These are phyloP conservation scores for Rhadinocentrus ornatus DNA, from an alignment of 2,797 vertebrate species.

Conservation along the genomic window DNA sequence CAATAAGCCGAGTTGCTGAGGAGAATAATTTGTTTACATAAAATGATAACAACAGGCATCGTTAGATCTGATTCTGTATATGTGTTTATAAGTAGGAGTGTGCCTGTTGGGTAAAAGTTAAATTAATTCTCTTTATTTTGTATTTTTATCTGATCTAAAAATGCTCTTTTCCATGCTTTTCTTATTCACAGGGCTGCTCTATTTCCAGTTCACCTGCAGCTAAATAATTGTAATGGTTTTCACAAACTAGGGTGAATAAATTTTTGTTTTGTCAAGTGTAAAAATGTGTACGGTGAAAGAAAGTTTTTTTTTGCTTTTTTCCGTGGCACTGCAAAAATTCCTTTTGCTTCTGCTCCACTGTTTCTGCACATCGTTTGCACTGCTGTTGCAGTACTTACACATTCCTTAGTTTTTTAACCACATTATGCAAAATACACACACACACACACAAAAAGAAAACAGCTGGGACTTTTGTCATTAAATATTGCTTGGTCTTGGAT, in stretches of 20 bases:
- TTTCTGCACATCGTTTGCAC: conserved; percentile 70
- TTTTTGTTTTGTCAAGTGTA: conserved; percentile 48
- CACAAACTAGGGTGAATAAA: conserved; percentile 42
- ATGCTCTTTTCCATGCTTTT: conserved; percentile 44
- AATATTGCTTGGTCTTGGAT: conserved; percentile 62
- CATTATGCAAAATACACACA: conserved; percentile 43
- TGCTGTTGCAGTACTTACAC: conserved; percentile 67
- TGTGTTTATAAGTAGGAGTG: conserved; percentile 68
- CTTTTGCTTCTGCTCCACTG: conserved; percentile 46
- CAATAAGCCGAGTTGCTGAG: conserved; percentile 51
- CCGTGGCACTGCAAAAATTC: conserved; percentile 41
- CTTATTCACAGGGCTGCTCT: conserved; percentile 49
- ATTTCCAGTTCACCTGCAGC: conserved; percentile 23
- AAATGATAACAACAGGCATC: conserved; percentile 59
- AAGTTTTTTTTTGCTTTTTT: conserved; percentile 31
- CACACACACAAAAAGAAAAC: conserved; percentile 24
- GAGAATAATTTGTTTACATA: conserved; percentile 74
- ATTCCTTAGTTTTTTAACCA: conserved; percentile 58
- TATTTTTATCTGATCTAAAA: conserved; percentile 50
- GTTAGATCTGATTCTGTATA: conserved; percentile 71
- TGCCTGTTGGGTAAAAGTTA: conserved; percentile 54
- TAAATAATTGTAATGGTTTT: conserved; percentile 15
- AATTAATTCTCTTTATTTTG: conserved; percentile 43
- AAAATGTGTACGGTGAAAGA: conserved; percentile 37
- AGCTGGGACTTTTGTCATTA: conserved; percentile 59